Percentiles rank a stretch among this genome's conserved stretches.
These are phyloP conservation scores for Caranx ignobilis DNA, from an alignment of 2,113 vertebrate species.

Conservation along the genomic window DNA sequence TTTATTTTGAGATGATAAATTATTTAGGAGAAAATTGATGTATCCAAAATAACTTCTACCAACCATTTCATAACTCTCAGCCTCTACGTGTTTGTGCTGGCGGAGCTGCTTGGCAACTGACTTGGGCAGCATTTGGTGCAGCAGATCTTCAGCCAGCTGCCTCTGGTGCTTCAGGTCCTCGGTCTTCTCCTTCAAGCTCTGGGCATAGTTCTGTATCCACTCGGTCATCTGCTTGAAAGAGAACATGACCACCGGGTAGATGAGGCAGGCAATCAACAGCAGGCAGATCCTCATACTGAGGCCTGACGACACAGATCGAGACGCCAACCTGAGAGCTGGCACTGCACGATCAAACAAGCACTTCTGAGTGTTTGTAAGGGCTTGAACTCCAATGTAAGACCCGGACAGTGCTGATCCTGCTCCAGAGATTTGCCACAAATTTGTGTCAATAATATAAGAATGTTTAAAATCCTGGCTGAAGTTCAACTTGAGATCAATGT, in stretches of 20 bases:
- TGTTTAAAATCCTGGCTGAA: slow-evolving; percentile 21
- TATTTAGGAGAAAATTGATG: background rate
- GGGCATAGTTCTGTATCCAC: slow-evolving; percentile 89
- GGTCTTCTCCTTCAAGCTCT: slow-evolving; percentile 84
- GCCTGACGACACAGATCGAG: slow-evolving; percentile 78
- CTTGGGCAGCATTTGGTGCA: slow-evolving; percentile 93
- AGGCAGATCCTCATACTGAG: slow-evolving; percentile 86
- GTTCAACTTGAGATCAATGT: slow-evolving; percentile 72
- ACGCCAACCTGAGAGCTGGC: slow-evolving; percentile 76
- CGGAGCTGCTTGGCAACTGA: slow-evolving; percentile 91
- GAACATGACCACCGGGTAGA: slow-evolving; percentile 88
- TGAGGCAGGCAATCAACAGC: slow-evolving; percentile 84
- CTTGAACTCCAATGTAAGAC: slow-evolving; percentile 35
- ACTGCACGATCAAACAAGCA: slow-evolving; percentile 81
- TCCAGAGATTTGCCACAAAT: slow-evolving; percentile 55
- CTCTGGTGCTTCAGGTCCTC: slow-evolving; percentile 87
- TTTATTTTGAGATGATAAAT: background rate
- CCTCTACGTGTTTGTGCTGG: slow-evolving; percentile 86
- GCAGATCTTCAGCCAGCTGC: slow-evolving; percentile 88
- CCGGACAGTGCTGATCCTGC: slow-evolving; percentile 29
- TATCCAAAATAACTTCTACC: slow-evolving; percentile 13
- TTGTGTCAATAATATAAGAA: slow-evolving; percentile 35
- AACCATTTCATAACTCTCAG: slow-evolving; percentile 92
- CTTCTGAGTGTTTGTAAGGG: slow-evolving; percentile 47
- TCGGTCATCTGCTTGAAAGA: slow-evolving; percentile 91